These are phyloP conservation scores for Synergus gifuensis DNA, from an alignment of 2,888 invertebrate genomes.

Conservation along the genomic window DNA sequence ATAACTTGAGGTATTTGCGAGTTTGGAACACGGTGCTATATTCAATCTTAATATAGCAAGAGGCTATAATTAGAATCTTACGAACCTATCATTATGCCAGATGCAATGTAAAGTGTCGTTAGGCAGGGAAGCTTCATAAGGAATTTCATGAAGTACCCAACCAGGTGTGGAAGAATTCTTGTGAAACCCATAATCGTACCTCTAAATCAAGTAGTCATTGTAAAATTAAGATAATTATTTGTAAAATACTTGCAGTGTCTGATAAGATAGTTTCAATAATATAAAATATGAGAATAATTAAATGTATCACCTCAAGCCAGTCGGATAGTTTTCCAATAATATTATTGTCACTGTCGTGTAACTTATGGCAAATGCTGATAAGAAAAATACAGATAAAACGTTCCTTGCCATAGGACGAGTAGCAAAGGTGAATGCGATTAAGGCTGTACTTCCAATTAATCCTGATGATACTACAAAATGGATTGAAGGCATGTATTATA, in stretches of 20 bases:
- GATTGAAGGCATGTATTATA: background rate
- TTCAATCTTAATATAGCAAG: conserved; percentile 41
- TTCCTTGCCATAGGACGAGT: conserved; percentile 44
- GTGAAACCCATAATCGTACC: conserved; percentile 63
- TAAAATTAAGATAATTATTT: conserved; percentile 11
- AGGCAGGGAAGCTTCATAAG: conserved; percentile 55
- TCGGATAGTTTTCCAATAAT: conserved; percentile 67
- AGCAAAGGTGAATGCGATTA: conserved; percentile 55
- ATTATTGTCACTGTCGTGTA: conserved; percentile 58
- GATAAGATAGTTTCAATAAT: conserved; percentile 17
- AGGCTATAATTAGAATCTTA: conserved; percentile 20
- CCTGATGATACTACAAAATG: conserved; percentile 58
- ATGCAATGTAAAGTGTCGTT: conserved; percentile 53
- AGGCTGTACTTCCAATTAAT: conserved; percentile 58
- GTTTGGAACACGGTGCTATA: conserved; percentile 24
- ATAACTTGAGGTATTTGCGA: conserved; percentile 24
- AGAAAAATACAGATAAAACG: conserved; percentile 56
- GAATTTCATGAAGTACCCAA: conserved; percentile 56
- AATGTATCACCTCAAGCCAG: conserved; percentile 62
- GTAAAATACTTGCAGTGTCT: conserved; percentile 31
- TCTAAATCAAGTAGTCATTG: conserved; percentile 53
- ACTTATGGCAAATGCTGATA: conserved; percentile 61
- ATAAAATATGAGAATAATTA: background rate
- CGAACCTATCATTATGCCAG: conserved; percentile 58
- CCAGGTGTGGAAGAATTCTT: conserved; percentile 61